Evolutionary conservation across 2,113 vertebrate genomes (phyloP).

Genomic region (Muntiacus muntjak): DNA sequence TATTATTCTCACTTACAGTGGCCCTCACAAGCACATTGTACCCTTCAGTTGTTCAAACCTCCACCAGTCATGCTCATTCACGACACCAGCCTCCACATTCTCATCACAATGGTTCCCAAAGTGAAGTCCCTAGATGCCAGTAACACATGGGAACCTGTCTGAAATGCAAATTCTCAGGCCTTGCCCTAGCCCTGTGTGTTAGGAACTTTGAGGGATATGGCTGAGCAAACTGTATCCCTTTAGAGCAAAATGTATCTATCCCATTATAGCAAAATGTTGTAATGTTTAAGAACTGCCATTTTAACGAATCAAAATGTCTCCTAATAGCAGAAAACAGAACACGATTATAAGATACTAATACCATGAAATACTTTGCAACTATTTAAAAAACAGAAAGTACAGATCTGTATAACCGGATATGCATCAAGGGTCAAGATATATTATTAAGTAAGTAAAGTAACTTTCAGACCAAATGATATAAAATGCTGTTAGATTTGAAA

Average conservation of each 20-base stretch:
- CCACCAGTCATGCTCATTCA: neutral
- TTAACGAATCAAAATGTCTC: neutral
- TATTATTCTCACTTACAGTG: neutral
- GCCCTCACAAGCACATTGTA: neutral
- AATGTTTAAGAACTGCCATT: neutral
- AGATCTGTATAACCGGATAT: neutral
- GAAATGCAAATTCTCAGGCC: neutral
- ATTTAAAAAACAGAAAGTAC: neutral
- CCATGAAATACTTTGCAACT: neutral
- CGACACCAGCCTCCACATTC: neutral
- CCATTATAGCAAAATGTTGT: neutral
- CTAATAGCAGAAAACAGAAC: neutral
- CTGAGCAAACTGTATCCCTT: neutral
- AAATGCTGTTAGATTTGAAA: neutral
- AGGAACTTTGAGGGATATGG: neutral
- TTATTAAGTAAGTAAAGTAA: neutral
- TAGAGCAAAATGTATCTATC: neutral
- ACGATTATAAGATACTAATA: neutral
- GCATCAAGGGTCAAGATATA: neutral
- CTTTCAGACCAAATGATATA: neutral
- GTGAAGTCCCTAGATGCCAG: neutral
- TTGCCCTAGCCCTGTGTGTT: neutral
- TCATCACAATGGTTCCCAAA: neutral
- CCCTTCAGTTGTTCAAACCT: neutral
- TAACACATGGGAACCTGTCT: neutral